Conservation (phyloP, 2,797 vertebrate species). For the Lutra lutra region DNA sequence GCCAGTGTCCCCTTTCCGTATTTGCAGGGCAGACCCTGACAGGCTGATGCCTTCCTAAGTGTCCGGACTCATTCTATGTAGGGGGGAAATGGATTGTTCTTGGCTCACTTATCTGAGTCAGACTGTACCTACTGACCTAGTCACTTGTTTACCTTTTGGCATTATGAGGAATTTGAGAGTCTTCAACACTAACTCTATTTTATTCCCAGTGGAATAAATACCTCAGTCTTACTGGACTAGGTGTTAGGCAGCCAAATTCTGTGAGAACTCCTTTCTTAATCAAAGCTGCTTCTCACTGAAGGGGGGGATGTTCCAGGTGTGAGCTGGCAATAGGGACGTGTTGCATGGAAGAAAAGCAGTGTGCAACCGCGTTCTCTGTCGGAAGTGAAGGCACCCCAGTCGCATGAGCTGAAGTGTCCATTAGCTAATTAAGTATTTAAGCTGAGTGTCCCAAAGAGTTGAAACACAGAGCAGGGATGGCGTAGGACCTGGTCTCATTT, state of each 20-base stretch:
- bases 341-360: background rate
- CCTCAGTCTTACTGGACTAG: background rate
- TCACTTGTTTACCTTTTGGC: background rate
- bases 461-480: background rate
- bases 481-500: background rate
- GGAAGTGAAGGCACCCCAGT: background rate
- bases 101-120: background rate
- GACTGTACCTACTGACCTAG: background rate
- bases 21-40: background rate
- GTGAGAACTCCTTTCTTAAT: background rate
- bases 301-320: background rate
- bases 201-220: background rate
- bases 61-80: accelerated
- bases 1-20: background rate
- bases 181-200: background rate
- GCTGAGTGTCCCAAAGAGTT: background rate
- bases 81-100: background rate
- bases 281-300: background rate
- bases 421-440: background rate
- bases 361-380: background rate
- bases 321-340: background rate
- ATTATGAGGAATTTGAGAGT: background rate
- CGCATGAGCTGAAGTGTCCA: background rate
- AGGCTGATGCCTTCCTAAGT: background rate
- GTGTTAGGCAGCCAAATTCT: background rate